Evolutionary conservation across 2,888 invertebrate genomes (phyloP).

Genomic region (Pasiphila rectangulata): DNA sequence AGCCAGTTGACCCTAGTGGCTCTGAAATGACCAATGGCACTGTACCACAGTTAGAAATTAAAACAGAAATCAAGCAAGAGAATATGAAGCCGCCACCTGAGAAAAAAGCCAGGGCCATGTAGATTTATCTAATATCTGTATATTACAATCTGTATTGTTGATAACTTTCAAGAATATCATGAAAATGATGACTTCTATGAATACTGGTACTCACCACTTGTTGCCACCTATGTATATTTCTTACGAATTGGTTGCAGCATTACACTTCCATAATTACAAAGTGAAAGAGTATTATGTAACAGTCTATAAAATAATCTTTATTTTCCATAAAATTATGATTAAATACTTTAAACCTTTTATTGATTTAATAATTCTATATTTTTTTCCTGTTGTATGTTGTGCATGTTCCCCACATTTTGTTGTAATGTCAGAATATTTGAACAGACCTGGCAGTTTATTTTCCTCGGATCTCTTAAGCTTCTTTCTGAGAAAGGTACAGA

Average conservation of each 20-base stretch:
- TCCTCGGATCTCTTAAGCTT: slow-evolving; percentile 40
- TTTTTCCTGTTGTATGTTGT: slow-evolving; percentile 58
- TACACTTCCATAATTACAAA: too few species aligned
- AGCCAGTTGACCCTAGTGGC: slow-evolving; percentile 69
- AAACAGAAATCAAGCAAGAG: slow-evolving; percentile 86
- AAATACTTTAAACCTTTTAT: background rate
- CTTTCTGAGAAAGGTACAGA: slow-evolving; percentile 3
- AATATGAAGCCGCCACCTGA: slow-evolving; percentile 94
- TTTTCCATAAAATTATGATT: too few species aligned
- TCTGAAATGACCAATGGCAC: slow-evolving; percentile 70
- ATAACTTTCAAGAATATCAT: too few species aligned
- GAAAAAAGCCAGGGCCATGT: slow-evolving; percentile 84
- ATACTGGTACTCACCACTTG: too few species aligned
- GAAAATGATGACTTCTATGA: too few species aligned
- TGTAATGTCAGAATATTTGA: slow-evolving; percentile 40
- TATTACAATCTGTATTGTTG: too few species aligned
- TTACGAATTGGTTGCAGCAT: too few species aligned
- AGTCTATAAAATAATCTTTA: too few species aligned
- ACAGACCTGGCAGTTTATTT: slow-evolving; percentile 68
- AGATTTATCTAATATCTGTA: slow-evolving; percentile 7
- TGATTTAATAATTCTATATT: slow-evolving; percentile 42
- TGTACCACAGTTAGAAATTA: slow-evolving; percentile 77
- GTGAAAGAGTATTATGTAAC: too few species aligned
- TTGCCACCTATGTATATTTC: too few species aligned
- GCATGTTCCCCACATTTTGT: slow-evolving; percentile 58